phyloP scores from a whole-genome alignment of 2,797 vertebrate species.

The Catamblyrhynchus diadema region DNA sequence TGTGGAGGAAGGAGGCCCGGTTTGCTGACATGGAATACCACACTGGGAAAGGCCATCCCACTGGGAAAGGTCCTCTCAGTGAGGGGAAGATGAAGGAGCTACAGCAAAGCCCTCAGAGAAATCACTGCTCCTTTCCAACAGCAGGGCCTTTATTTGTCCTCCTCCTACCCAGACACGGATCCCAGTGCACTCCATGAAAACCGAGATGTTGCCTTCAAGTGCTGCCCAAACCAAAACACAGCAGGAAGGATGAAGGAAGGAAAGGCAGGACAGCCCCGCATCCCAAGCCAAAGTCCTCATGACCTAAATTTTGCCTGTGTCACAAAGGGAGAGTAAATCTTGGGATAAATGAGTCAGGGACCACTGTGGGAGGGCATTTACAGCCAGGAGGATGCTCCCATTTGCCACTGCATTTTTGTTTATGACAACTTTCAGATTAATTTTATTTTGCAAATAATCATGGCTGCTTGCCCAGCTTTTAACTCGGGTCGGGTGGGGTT shows the following conservation, averaged over 20 bases:
- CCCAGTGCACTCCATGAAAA: not conserved
- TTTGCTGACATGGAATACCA: not conserved
- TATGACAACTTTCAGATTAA: not conserved
- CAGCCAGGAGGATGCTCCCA: not conserved
- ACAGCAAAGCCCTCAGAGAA: not conserved
- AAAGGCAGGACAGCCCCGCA: not conserved
- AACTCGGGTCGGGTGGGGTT: not conserved
- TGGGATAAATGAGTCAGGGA: not conserved
- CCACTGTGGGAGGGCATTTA: not conserved
- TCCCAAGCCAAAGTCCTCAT: not conserved
- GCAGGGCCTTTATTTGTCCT: not conserved
- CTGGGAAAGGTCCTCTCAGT: not conserved
- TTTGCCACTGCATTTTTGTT: not conserved
- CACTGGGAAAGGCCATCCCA: not conserved
- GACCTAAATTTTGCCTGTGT: not conserved
- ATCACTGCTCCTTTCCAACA: not conserved
- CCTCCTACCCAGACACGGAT: not conserved
- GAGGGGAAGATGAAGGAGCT: not conserved
- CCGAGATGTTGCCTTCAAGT: not conserved
- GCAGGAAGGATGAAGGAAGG: not conserved
- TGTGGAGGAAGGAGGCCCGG: not conserved
- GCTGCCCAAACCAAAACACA: not conserved
- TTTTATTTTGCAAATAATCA: slow-evolving; percentile 47
- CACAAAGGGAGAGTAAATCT: not conserved
- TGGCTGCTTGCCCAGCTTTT: slow-evolving; percentile 11